Conservation (phyloP, 2,113 vertebrate species). For the Percopsis transmontana region DNA sequence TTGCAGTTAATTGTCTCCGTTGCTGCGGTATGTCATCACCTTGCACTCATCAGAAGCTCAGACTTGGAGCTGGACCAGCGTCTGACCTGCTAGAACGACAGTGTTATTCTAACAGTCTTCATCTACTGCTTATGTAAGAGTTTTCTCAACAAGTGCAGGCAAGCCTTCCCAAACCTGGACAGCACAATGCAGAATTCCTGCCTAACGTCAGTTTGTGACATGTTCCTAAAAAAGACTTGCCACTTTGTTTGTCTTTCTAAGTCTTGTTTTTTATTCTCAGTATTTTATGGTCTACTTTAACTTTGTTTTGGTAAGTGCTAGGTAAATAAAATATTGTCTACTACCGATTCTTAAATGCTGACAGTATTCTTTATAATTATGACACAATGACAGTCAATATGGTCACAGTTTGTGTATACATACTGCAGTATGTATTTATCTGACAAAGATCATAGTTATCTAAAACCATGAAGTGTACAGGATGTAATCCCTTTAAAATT, state of each 20-base stretch:
- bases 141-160: slow-evolving; percentile 55
- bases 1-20: neutral
- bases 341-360: neutral
- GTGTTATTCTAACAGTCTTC: slow-evolving; percentile 38
- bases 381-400: neutral
- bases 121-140: slow-evolving; percentile 59
- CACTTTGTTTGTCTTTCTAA: too few species aligned
- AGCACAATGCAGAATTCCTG: slow-evolving; percentile 17
- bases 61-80: neutral
- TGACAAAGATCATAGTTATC: slow-evolving; percentile 45
- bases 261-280: neutral
- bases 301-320: neutral
- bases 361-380: too few species aligned
- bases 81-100: slow-evolving; percentile 20
- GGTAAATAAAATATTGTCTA: neutral
- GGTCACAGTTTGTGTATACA: slow-evolving; percentile 11
- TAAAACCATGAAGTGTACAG: slow-evolving; percentile 15
- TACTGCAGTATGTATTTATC: neutral
- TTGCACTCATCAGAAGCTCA: neutral
- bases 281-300: neutral
- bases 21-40: slow-evolving; percentile 26
- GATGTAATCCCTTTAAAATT: neutral
- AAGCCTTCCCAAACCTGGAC: slow-evolving; percentile 29
- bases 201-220: slow-evolving; percentile 34
- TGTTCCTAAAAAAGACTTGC: too few species aligned